A percentile compares a stretch with the other conserved stretches of the same genome.
Conservation (phyloP, 2,888 invertebrate genomes). For the Alentia gelatinosa region DNA sequence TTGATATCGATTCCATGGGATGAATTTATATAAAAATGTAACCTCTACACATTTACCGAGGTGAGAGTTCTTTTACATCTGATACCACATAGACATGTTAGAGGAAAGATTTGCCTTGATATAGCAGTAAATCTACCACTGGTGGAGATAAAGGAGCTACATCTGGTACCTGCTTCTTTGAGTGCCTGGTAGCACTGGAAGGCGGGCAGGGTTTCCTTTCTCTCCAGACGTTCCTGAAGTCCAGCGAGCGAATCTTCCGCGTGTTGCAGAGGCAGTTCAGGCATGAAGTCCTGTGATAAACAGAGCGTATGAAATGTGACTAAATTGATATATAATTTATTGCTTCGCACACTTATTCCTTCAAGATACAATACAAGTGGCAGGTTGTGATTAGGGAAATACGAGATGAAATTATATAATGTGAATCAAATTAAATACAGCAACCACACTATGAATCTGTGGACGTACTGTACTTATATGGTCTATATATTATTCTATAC, state of each 20-base stretch:
- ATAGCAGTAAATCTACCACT: no score
- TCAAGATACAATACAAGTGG: no score
- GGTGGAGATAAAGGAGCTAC: no score
- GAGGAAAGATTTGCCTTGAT: no score
- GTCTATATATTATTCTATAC: background rate
- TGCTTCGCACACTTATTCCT: background rate
- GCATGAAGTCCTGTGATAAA: slow-evolving; percentile 43
- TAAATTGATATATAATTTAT: background rate
- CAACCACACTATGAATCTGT: no score
- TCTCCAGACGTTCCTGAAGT: slow-evolving; percentile 27
- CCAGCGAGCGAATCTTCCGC: slow-evolving; percentile 31
- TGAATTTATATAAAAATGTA: background rate
- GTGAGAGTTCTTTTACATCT: no score
- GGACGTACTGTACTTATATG: background rate
- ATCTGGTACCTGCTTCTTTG: slow-evolving; percentile 52
- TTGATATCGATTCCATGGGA: no score
- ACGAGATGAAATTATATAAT: background rate
- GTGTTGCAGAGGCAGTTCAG: background rate
- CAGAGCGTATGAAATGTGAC: background rate
- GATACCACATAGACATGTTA: no score
- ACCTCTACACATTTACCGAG: background rate
- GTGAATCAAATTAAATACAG: background rate
- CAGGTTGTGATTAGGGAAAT: no score
- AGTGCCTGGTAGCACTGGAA: slow-evolving; percentile 34
- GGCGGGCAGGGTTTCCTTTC: background rate